phyloP scores from a whole-genome alignment of 2,113 vertebrate genomes.

The Nesogale talazaci region DNA sequence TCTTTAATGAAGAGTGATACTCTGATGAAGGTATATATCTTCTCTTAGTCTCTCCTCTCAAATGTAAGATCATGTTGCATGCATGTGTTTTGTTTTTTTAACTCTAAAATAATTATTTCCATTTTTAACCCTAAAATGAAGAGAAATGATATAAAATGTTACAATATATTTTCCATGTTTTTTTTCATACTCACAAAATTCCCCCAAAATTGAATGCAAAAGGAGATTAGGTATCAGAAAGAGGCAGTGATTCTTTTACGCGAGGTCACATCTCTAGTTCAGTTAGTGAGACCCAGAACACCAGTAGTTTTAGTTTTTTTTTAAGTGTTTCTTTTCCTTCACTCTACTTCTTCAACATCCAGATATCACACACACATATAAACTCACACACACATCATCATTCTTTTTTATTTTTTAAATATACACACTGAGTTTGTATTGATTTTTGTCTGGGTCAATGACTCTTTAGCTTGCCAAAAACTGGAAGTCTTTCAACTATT shows the following conservation, averaged over 20 bases:
- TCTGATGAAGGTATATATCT: not conserved
- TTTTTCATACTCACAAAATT: conserved; percentile 15
- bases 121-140: conserved; percentile 38
- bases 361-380: not conserved
- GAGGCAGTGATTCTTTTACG: not conserved
- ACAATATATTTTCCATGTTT: not conserved
- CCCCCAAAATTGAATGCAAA: not conserved
- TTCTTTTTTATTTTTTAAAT: not conserved
- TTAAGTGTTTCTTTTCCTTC: not conserved
- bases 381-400: not conserved
- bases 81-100: not conserved
- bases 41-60: not conserved
- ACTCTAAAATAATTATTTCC: not conserved
- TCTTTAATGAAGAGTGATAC: not conserved
- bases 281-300: not conserved
- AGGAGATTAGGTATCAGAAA: not conserved
- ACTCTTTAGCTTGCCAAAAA: conserved; percentile 36
- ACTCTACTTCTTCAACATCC: not conserved
- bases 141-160: not conserved
- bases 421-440: not conserved
- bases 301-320: not conserved
- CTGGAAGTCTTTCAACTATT: conserved; percentile 38
- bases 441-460: conserved; percentile 9
- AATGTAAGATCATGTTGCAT: not conserved
- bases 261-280: not conserved